Conservation (phyloP, 2,113 vertebrate species). For the Halcyon malimbica region DNA sequence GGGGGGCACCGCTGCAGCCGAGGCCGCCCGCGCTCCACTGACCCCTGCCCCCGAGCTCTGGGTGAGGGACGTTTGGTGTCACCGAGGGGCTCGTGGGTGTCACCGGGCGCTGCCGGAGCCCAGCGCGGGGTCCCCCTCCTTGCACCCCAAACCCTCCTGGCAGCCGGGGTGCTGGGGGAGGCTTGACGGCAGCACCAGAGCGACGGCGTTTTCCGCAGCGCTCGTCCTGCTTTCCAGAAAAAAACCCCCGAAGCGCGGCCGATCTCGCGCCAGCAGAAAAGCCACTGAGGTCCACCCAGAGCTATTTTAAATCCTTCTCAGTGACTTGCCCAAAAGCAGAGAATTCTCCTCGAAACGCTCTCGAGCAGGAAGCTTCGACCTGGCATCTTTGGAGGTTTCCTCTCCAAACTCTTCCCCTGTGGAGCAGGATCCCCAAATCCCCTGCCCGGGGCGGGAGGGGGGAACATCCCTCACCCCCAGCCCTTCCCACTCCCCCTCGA, state of each 20-base stretch:
- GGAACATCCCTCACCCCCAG: neutral
- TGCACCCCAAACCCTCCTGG: neutral
- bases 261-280: neutral
- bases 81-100: neutral
- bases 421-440: neutral
- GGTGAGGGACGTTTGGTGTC: neutral
- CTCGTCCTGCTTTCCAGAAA: rapidly evolving
- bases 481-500: neutral
- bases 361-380: neutral
- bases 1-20: neutral
- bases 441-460: neutral
- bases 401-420: neutral
- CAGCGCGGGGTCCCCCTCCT: neutral
- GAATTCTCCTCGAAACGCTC: neutral
- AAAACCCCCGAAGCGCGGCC: neutral
- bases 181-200: neutral
- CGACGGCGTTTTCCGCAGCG: neutral
- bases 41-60: no score
- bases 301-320: neutral
- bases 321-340: neutral
- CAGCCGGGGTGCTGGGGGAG: neutral
- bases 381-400: neutral
- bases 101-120: neutral
- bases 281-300: neutral
- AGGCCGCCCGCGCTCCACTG: neutral